These are phyloP conservation scores for Andrena minutula DNA, from an alignment of 2,888 invertebrate genomes.

Conservation along the genomic window DNA sequence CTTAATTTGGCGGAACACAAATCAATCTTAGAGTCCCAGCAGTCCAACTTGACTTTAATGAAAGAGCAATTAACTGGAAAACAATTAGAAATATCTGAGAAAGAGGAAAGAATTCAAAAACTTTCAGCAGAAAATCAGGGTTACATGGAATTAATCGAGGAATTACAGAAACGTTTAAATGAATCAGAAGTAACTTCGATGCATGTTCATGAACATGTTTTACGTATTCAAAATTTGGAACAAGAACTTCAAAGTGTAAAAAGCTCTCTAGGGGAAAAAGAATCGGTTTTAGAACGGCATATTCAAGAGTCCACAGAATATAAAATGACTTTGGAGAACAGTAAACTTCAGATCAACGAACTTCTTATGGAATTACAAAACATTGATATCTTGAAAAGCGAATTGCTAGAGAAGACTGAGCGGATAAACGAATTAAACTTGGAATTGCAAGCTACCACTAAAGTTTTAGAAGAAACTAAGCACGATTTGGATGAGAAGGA, in stretches of 20 bases:
- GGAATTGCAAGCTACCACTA: constrained; percentile 85
- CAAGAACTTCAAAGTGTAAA: constrained; percentile 84
- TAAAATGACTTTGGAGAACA: constrained; percentile 63
- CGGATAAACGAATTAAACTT: constrained; percentile 90
- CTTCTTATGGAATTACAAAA: constrained; percentile 17
- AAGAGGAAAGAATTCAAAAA: constrained; percentile 17
- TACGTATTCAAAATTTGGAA: constrained; percentile 39
- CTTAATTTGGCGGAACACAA: constrained; percentile 53
- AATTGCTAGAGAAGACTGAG: constrained; percentile 86
- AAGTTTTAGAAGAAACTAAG: constrained; percentile 34
- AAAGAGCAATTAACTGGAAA: constrained; percentile 38
- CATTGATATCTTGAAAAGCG: constrained; percentile 49
- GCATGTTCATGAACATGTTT: constrained; percentile 14
- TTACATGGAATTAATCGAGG: constrained; percentile 14
- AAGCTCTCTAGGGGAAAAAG: constrained; percentile 60
- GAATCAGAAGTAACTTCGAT: constrained; percentile 1
- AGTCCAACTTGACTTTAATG: constrained; percentile 5
- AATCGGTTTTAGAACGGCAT: constrained; percentile 38
- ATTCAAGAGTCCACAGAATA: constrained; percentile 54
- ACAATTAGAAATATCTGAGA: constrained; percentile 27
- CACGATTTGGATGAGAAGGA: constrained; percentile 42
- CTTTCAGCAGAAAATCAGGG: constrained; percentile 17
- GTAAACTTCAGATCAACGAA: constrained; percentile 52
- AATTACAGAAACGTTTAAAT: constrained; percentile 38
- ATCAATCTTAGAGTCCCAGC: constrained; percentile 31